These are phyloP conservation scores for Hypselothyrea guttata DNA, from an alignment of 2,888 invertebrate genomes.

Conservation along the genomic window DNA sequence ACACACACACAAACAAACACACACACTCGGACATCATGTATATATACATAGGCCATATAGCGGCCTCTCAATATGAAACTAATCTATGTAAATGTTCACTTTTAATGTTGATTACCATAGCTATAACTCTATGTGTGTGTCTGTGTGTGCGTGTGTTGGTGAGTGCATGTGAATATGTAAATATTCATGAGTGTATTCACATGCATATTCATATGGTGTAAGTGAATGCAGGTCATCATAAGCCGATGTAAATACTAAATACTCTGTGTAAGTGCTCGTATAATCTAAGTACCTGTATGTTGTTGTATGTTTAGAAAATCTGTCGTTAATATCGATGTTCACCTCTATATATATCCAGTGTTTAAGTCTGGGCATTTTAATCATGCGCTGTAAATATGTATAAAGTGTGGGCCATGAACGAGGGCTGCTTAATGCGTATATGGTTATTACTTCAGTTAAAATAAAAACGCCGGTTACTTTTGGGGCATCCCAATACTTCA, in stretches of 20 bases:
- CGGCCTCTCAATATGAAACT: conserved; percentile 15
- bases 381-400: conserved; percentile 41
- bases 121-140: conserved; percentile 11
- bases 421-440: too few species aligned
- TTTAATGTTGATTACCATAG: conserved; percentile 54
- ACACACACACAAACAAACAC: conserved; percentile 15
- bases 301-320: conserved; percentile 39
- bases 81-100: conserved; percentile 55
- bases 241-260: conserved; percentile 7
- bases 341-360: conserved; percentile 9
- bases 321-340: conserved; percentile 59
- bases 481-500: too few species aligned
- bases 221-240: conserved; percentile 3
- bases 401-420: conserved; percentile 14
- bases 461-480: too few species aligned
- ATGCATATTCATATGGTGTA: conserved; percentile 17
- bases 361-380: not conserved
- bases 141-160: conserved; percentile 11
- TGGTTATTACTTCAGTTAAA: too few species aligned
- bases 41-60: conserved; percentile 5
- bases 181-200: conserved; percentile 3
- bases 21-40: conserved; percentile 6
- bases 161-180: conserved; percentile 4
- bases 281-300: conserved; percentile 4
- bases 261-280: conserved; percentile 5